Conservation (phyloP, 2,113 vertebrate genomes). For the Protomyctophum bolini region DNA sequence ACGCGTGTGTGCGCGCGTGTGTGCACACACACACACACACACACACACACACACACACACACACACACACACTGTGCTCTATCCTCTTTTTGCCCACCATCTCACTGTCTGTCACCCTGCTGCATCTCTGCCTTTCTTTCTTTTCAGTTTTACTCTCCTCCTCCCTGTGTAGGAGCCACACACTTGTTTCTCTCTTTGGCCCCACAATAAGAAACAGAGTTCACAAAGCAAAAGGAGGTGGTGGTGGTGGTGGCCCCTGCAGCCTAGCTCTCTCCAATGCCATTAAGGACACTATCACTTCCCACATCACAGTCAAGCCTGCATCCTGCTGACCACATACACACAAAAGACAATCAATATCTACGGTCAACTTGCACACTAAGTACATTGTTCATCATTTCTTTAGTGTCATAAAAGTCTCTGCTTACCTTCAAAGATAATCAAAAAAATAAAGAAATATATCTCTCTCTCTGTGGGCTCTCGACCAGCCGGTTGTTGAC, state of each 20-base stretch:
- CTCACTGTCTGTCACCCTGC: no score
- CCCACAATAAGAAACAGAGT: neutral
- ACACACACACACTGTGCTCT: no score
- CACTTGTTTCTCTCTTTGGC: no score
- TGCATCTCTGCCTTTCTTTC: no score
- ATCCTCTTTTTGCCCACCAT: no score
- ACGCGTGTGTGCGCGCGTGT: no score
- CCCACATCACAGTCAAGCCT: neutral
- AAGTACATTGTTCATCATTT: neutral
- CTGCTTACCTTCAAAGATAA: conserved; percentile 72
- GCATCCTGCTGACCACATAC: neutral
- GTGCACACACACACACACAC: no score
- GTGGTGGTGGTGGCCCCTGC: conserved; percentile 32
- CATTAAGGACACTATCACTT: conserved; percentile 33
- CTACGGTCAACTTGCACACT: neutral
- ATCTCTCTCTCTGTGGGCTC: conserved; percentile 34
- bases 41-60: no score
- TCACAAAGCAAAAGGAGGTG: neutral
- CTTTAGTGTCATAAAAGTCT: conserved; percentile 31
- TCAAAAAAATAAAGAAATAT: conserved; percentile 57
- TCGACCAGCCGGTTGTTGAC: conserved; percentile 65
- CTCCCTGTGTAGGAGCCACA: neutral
- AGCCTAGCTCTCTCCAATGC: conserved; percentile 35
- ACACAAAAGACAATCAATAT: conserved; percentile 11
- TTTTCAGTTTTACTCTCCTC: neutral